Percentiles rank a stretch among this genome's conserved stretches.
Conservation (phyloP, 2,113 vertebrate species). For the Hydrochoerus hydrochaeris region DNA sequence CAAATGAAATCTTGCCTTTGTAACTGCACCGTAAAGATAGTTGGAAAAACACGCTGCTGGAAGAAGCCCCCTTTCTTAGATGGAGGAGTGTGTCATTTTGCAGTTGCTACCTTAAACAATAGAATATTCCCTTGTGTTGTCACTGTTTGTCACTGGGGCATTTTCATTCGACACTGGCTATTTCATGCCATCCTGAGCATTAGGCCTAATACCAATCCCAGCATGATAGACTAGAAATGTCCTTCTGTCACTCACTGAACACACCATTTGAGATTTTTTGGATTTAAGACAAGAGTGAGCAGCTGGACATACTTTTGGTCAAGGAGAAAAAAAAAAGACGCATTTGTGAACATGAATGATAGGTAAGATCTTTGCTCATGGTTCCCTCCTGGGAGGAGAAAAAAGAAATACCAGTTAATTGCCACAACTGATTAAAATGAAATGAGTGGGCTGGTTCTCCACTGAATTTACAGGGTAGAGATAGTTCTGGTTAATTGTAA, state of each 20-base stretch:
- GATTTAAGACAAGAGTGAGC: background rate
- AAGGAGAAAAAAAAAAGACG: slow-evolving; percentile 76
- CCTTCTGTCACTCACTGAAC: background rate
- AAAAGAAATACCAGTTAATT: slow-evolving; percentile 66
- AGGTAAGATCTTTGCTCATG: slow-evolving; percentile 67
- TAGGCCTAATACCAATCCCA: background rate
- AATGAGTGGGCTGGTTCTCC: slow-evolving; percentile 72
- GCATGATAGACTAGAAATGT: background rate
- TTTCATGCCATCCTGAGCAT: slow-evolving; percentile 51
- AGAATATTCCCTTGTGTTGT: slow-evolving; percentile 7
- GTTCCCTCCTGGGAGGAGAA: slow-evolving; percentile 70
- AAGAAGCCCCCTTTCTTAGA: background rate
- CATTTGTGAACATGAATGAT: slow-evolving; percentile 80
- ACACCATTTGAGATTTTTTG: slow-evolving; percentile 10
- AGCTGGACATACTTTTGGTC: slow-evolving; percentile 29
- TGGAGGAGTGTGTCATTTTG: background rate
- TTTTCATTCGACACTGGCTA: slow-evolving; percentile 52
- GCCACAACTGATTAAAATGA: slow-evolving; percentile 81
- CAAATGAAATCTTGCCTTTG: slow-evolving; percentile 2
- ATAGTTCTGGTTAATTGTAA: slow-evolving; percentile 84
- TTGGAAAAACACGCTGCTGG: background rate
- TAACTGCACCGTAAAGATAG: background rate
- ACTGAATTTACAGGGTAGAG: slow-evolving; percentile 81
- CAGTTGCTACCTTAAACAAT: background rate
- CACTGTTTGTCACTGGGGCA: slow-evolving; percentile 13